phyloP scores from a whole-genome alignment of 2,113 vertebrate species.

The Sprattus sprattus region DNA sequence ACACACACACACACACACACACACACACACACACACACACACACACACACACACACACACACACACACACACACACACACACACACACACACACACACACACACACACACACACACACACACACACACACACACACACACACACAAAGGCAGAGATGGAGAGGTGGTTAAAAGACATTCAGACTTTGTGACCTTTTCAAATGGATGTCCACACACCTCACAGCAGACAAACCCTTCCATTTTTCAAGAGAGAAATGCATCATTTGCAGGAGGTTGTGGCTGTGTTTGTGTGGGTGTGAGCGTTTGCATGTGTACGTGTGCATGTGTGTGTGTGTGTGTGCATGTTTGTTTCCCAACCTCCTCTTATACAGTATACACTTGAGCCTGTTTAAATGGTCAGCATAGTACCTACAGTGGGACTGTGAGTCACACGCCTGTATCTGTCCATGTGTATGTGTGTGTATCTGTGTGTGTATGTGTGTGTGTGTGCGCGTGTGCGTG shows the following conservation, averaged over 20 bases:
- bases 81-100: background rate
- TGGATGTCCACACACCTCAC: background rate
- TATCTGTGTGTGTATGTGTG: background rate
- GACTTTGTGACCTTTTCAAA: background rate
- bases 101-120: background rate
- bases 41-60: background rate
- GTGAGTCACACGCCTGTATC: background rate
- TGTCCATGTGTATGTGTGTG: background rate
- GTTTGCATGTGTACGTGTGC: background rate
- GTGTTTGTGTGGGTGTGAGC: background rate
- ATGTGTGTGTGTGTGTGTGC: background rate
- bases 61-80: conserved; percentile 2
- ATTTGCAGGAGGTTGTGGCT: background rate
- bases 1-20: background rate
- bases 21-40: background rate
- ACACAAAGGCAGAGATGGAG: background rate
- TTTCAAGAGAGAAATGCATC: background rate
- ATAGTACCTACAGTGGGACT: background rate
- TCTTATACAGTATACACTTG: background rate
- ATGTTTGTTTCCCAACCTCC: background rate
- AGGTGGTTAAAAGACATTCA: background rate
- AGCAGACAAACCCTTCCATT: background rate
- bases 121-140: background rate
- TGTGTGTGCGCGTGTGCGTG: background rate
- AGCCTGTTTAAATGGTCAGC: background rate